phyloP scores from a whole-genome alignment of 2,797 vertebrate species.

The Pangasius sanitwongsei region DNA sequence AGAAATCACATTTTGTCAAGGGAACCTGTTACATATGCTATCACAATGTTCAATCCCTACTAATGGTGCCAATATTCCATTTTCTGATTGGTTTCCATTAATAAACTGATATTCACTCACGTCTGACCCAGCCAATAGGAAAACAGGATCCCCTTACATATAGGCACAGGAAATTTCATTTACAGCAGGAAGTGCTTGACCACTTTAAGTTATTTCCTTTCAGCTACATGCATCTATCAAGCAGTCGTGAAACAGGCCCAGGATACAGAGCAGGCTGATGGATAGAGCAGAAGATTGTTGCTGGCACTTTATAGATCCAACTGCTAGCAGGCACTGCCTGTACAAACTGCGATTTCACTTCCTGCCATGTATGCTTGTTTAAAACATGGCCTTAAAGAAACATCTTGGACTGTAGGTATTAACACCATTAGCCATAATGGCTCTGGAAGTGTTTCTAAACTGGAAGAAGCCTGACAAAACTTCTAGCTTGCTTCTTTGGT shows the following conservation, averaged over 20 bases:
- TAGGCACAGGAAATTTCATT: slow-evolving; percentile 41
- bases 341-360: slow-evolving; percentile 17
- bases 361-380: slow-evolving; percentile 31
- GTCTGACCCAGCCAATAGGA: neutral
- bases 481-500: neutral
- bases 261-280: slow-evolving; percentile 33
- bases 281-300: slow-evolving; percentile 32
- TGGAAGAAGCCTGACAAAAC: neutral
- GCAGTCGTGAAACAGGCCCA: slow-evolving; percentile 21
- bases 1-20: slow-evolving; percentile 38
- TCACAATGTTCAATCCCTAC: slow-evolving; percentile 24
- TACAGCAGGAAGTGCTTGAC: slow-evolving; percentile 47
- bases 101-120: slow-evolving; percentile 8
- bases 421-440: slow-evolving; percentile 10
- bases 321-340: slow-evolving; percentile 30
- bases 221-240: slow-evolving; percentile 39
- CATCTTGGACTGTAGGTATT: neutral
- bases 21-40: neutral
- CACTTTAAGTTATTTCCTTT: slow-evolving; percentile 51
- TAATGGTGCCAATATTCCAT: slow-evolving; percentile 46
- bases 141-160: slow-evolving; percentile 33
- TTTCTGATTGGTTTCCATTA: slow-evolving; percentile 41
- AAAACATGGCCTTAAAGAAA: slow-evolving; percentile 20
- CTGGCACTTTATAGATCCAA: slow-evolving; percentile 44
- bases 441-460: neutral